Percentiles rank a stretch among this genome's conserved stretches.
phyloP scores from a whole-genome alignment of 2,113 vertebrate genomes.

The human (Homo sapiens) region DNA sequence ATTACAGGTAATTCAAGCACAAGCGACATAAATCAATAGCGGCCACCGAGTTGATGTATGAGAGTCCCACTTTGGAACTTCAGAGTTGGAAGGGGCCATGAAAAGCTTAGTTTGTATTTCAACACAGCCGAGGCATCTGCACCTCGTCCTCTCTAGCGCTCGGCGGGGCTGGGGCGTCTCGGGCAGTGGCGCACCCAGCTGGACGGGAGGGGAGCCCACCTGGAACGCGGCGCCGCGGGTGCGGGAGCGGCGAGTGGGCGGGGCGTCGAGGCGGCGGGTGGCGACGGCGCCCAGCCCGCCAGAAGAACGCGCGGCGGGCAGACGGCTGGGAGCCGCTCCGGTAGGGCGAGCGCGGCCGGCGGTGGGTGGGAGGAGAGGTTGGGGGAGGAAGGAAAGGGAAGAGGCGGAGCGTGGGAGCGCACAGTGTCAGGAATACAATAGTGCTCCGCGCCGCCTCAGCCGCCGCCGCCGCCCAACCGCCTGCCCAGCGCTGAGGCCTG shows the following conservation, averaged over 20 bases:
- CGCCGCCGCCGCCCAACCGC: conserved; percentile 63
- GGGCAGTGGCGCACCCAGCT: conserved; percentile 30
- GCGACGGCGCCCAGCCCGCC: conserved; percentile 60
- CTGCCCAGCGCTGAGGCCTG: conserved; percentile 70
- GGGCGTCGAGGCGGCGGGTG: conserved; percentile 34
- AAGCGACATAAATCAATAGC: conserved; percentile 39
- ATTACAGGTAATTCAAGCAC: conserved; percentile 15
- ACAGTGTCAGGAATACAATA: conserved; percentile 93
- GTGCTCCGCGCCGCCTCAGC: conserved; percentile 87
- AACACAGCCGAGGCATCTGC: not conserved
- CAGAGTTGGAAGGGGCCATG: not conserved
- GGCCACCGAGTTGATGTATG: not conserved
- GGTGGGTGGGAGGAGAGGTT: conserved; percentile 52
- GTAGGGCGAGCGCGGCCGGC: conserved; percentile 46
- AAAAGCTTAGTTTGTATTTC: not conserved
- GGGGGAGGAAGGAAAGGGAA: conserved; percentile 77
- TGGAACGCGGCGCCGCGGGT: conserved; percentile 10
- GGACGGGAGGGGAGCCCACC: conserved; percentile 66
- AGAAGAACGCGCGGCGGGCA: conserved; percentile 71
- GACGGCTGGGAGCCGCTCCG: conserved; percentile 72
- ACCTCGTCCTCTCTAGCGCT: not conserved
- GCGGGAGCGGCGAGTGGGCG: conserved; percentile 58
- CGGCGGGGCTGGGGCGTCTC: not conserved
- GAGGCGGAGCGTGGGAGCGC: conserved; percentile 89
- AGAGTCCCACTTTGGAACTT: conserved; percentile 60